phyloP scores from a whole-genome alignment of 2,888 invertebrate genomes.

The Metopia argyrocephala region DNA sequence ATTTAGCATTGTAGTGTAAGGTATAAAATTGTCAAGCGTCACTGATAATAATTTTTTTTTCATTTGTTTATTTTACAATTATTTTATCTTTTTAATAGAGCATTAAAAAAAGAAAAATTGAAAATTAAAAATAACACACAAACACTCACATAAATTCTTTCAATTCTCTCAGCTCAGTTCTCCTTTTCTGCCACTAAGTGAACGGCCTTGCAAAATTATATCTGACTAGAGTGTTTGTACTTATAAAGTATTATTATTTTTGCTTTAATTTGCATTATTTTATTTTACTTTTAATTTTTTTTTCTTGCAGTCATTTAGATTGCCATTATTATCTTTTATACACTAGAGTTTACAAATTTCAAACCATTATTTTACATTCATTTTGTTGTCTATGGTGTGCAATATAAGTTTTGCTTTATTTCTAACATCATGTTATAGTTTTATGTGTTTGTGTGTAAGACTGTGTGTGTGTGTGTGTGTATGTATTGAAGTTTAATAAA shows the following conservation, averaged over 20 bases:
- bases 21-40: conserved; percentile 6
- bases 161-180: conserved; percentile 16
- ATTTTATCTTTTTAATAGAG: too few species aligned
- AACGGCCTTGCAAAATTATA: conserved; percentile 72
- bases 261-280: not conserved
- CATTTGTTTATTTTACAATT: too few species aligned
- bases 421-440: not conserved
- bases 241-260: not conserved
- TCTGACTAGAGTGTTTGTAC: conserved; percentile 2
- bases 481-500: conserved; percentile 52
- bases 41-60: too few species aligned
- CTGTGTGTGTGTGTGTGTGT: not conserved
- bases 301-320: not conserved
- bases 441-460: not conserved
- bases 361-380: not conserved
- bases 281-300: not conserved
- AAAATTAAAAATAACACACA: not conserved
- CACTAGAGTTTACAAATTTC: not conserved
- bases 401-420: not conserved
- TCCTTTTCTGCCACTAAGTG: conserved; percentile 66
- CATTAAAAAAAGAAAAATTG: too few species aligned
- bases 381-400: not conserved
- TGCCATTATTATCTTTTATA: conserved; percentile 2
- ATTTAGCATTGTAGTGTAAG: not conserved
- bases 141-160: not conserved